phyloP scores from a whole-genome alignment of 2,113 vertebrate species.

The Typhlomys cinereus region DNA sequence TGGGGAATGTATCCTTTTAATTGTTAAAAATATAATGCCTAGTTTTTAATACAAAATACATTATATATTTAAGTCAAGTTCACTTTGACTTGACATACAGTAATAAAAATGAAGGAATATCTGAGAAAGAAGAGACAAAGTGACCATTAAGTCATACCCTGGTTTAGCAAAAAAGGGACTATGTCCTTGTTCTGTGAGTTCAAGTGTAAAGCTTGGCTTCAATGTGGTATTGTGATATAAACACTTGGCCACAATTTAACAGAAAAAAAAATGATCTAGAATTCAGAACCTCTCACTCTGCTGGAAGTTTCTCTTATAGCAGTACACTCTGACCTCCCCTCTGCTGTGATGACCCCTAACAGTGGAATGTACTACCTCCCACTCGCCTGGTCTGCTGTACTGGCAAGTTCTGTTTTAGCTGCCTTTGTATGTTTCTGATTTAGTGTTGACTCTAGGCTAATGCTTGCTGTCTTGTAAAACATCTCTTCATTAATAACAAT shows the following conservation, averaged over 20 bases:
- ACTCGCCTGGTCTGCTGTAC: fast-evolving
- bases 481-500: background rate
- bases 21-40: background rate
- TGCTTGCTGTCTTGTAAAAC: background rate
- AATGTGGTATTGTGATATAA: background rate
- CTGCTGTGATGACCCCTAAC: fast-evolving
- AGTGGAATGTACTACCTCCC: fast-evolving
- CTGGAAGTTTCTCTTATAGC: background rate
- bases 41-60: background rate
- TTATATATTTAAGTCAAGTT: background rate
- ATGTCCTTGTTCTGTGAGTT: background rate
- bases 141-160: background rate
- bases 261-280: background rate
- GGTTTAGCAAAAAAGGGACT: background rate
- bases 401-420: fast-evolving
- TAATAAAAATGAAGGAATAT: background rate
- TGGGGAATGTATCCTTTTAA: background rate
- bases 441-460: fast-evolving
- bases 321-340: fast-evolving
- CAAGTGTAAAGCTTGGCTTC: background rate
- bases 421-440: fast-evolving
- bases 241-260: background rate
- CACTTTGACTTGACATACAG: background rate
- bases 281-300: background rate
- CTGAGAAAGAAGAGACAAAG: background rate